Percentiles rank a stretch among this genome's conserved stretches.
These are phyloP conservation scores for Ooceraea biroi DNA, from an alignment of 1,140 invertebrate species.

Conservation along the genomic window DNA sequence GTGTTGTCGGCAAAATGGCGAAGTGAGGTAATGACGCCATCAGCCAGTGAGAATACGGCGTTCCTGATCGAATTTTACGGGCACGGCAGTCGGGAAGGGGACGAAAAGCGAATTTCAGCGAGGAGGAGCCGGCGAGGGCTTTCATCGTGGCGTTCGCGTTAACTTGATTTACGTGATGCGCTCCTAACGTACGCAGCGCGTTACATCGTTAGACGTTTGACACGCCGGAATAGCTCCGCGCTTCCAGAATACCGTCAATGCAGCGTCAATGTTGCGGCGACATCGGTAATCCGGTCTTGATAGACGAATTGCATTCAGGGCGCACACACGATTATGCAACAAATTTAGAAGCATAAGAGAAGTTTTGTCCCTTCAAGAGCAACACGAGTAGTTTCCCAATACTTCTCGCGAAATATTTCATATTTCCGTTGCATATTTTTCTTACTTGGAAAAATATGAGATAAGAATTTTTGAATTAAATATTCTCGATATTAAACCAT, in stretches of 20 bases:
- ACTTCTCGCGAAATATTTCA: not conserved
- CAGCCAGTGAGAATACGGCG: constrained; percentile 67
- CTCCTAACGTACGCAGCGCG: constrained; percentile 72
- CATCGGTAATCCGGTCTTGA: not conserved
- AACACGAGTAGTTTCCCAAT: not conserved
- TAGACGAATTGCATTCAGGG: not conserved
- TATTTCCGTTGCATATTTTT: no score
- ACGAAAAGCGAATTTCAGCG: constrained; percentile 69
- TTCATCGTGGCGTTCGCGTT: constrained; percentile 69
- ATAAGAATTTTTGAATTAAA: no score
- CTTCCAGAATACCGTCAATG: constrained; percentile 18
- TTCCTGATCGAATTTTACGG: constrained; percentile 70
- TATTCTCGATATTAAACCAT: not conserved
- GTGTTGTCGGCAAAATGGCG: constrained; percentile 25
- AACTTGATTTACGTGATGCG: constrained; percentile 72
- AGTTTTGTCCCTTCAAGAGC: not conserved
- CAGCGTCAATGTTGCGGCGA: not conserved
- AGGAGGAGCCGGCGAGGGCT: constrained; percentile 54
- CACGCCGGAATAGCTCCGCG: constrained; percentile 59
- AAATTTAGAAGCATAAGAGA: not conserved
- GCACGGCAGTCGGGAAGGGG: not conserved
- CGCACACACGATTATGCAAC: no score
- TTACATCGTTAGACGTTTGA: constrained; percentile 76
- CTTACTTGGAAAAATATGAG: no score
- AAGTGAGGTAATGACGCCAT: constrained; percentile 70